Conservation (phyloP, 1,140 invertebrate species). For the Heliconius himera region DNA sequence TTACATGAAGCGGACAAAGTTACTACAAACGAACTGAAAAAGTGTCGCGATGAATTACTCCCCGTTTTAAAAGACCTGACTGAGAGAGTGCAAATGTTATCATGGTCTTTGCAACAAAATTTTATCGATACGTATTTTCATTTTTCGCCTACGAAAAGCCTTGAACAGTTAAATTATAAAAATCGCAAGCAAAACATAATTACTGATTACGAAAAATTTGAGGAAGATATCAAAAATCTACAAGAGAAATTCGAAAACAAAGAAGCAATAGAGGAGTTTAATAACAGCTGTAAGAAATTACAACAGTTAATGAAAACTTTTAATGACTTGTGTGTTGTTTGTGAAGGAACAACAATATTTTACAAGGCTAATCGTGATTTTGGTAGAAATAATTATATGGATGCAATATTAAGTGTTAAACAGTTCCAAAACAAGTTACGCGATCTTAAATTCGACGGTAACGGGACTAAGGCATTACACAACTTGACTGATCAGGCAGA, state of each 20-base stretch:
- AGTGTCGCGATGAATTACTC: conserved; percentile 56
- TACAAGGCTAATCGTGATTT: conserved; percentile 65
- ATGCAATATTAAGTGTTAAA: conserved; percentile 61
- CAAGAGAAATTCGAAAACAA: conserved; percentile 45
- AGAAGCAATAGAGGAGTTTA: conserved; percentile 57
- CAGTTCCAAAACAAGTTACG: conserved; percentile 57
- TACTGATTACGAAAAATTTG: conserved; percentile 52
- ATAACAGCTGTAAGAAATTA: conserved; percentile 54
- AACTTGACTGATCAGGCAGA: conserved; percentile 61
- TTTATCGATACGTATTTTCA: conserved; percentile 67
- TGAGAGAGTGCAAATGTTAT: conserved; percentile 67
- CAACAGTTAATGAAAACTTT: conserved; percentile 50
- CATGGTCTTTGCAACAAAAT: conserved; percentile 68
- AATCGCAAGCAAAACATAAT: conserved; percentile 65
- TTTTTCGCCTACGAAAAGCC: conserved; percentile 65
- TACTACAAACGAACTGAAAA: conserved; percentile 55
- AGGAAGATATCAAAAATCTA: conserved; percentile 50
- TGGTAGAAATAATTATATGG: conserved; percentile 61
- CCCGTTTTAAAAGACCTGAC: conserved; percentile 60
- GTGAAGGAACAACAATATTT: conserved; percentile 58
- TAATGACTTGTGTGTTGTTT: conserved; percentile 56
- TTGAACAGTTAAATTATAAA: conserved; percentile 70
- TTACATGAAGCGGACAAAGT: conserved; percentile 59
- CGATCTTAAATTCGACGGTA: conserved; percentile 60
- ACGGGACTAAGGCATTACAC: conserved; percentile 52